phyloP scores from a whole-genome alignment of 2,113 vertebrate species.

The Saimiri boliviensis region DNA sequence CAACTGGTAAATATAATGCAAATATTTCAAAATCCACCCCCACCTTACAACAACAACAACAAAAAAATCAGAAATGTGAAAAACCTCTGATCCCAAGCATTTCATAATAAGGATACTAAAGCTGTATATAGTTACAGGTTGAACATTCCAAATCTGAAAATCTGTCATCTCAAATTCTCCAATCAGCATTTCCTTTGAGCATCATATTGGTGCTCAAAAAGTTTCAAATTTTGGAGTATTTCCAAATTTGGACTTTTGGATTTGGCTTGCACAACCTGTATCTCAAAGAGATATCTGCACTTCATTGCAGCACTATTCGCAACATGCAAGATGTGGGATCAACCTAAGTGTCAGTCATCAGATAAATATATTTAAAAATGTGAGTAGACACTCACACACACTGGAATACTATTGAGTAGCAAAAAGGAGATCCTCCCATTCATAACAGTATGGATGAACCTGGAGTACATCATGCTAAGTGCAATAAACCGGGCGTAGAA shows the following conservation, averaged over 20 bases:
- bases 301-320: not conserved
- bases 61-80: not conserved
- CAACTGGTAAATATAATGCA: not conserved
- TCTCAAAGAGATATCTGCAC: not conserved
- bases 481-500: not conserved
- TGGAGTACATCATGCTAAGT: not conserved
- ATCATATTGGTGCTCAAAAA: not conserved
- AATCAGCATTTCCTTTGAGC: not conserved
- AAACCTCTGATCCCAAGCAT: not conserved
- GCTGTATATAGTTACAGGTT: not conserved
- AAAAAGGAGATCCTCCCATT: not conserved
- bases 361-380: not conserved
- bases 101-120: not conserved
- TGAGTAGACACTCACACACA: not conserved
- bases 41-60: not conserved
- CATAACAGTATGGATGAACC: not conserved
- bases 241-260: not conserved
- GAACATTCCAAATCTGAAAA: not conserved
- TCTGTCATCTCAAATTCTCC: not conserved
- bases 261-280: not conserved
- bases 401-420: not conserved
- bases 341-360: not conserved
- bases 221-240: not conserved
- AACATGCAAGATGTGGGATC: not conserved
- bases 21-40: not conserved